Evolutionary conservation across 2,797 vertebrate species (phyloP).

Genomic region (Anableps anableps): DNA sequence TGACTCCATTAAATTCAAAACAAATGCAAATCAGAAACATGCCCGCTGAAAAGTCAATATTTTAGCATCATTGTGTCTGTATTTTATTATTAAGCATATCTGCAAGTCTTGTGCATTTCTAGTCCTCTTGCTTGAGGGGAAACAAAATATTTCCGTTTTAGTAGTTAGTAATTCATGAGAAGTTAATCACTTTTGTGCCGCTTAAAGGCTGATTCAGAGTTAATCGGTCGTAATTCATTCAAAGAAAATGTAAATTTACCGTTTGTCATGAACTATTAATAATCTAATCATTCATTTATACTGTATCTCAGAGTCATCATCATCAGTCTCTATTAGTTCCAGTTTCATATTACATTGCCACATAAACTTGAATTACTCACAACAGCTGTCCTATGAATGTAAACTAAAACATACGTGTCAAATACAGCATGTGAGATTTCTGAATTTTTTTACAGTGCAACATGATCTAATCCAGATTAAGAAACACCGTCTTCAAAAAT

Average conservation of each 20-base stretch:
- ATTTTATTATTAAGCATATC: neutral
- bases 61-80: neutral
- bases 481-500: neutral
- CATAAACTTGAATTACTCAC: neutral
- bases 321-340: neutral
- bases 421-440: neutral
- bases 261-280: slow-evolving; percentile 25
- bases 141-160: slow-evolving; percentile 11
- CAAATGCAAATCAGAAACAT: neutral
- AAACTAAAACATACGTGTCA: neutral
- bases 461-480: neutral
- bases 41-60: neutral
- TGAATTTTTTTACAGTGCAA: neutral
- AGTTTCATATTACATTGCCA: too few species aligned
- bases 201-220: slow-evolving; percentile 16
- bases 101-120: neutral
- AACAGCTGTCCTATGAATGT: neutral
- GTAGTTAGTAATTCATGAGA: slow-evolving; percentile 11
- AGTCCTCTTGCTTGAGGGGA: slow-evolving; percentile 6
- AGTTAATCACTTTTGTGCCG: slow-evolving; percentile 16
- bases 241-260: slow-evolving; percentile 14
- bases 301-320: neutral
- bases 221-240: slow-evolving; percentile 10
- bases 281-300: slow-evolving; percentile 18
- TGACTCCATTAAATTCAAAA: neutral